Base-by-base conservation (phyloP, 2,113 vertebrate species). In the Heteronetta atricapilla region DNA sequence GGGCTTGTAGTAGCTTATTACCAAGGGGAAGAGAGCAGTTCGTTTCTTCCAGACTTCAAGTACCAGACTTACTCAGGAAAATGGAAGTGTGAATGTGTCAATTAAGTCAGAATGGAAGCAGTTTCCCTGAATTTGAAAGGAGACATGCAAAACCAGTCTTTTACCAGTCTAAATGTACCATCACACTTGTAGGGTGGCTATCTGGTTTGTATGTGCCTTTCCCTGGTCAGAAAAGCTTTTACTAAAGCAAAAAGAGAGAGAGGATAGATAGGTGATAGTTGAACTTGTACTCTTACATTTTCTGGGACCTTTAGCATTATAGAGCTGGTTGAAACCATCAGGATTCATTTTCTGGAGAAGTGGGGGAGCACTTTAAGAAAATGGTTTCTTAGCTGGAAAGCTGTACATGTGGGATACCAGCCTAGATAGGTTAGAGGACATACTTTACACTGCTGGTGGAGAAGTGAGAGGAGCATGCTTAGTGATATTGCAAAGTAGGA, bases 191-290 rank as follows among this genome's bases (percentile, higher is more conserved):
- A 59, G 13, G 16, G 53, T 73, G 53, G 16, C 59, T 36, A 0
- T n/a, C 1, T 6, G 53, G 11, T 55, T 89, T 81, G 74, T 36
- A 18, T 33, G 4, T 86, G 29, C 10, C 9, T 56, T 82, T 26
- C 38, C 20, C 21, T 34, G 34, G 16, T 19, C 34, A 50, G 66
- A 59, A 85, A 59, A 38, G 2, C 19, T 78, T 85, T 15, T 55
- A 77, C 40, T 60, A 31, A 31, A 69, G 60, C n/a, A 38, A 50
- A 23, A 82, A 26, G 33, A 34, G n/a, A 73, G 42, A 28, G 59
- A n/a, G 48, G 3, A 10, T 4, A 66, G 55, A 15, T 0, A 1
- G 23, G 15, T 56, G 50, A 64, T 3, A 3, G 38, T 10, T 25
- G 25, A 75, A 80, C 46, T 40, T 79, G 13, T 58, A 18, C 50